Percentiles rank a stretch among this genome's conserved stretches.
Evolutionary conservation across 2,113 vertebrate species (phyloP).

Genomic region (Larimichthys crocea): DNA sequence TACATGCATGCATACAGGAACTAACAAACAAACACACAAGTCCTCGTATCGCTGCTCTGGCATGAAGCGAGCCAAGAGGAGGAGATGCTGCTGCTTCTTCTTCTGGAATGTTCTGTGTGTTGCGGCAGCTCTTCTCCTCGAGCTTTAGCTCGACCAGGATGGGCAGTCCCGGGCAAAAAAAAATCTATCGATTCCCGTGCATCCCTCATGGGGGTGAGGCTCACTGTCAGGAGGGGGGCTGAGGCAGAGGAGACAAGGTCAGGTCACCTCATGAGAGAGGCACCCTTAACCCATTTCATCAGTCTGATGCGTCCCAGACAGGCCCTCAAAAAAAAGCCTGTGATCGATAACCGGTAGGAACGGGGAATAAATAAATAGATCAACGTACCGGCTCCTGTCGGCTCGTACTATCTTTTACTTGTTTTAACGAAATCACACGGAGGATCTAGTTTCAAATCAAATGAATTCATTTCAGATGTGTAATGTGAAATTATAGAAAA

Average conservation of each 20-base stretch:
- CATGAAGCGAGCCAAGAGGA: conserved; percentile 43
- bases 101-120: conserved; percentile 61
- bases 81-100: conserved; percentile 53
- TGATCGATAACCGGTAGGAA: conserved; percentile 61
- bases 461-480: conserved; percentile 16
- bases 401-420: not conserved
- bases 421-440: conserved; percentile 10
- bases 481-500: conserved; percentile 33
- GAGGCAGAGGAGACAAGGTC: conserved; percentile 78
- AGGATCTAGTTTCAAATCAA: conserved; percentile 29
- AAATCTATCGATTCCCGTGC: conserved; percentile 62
- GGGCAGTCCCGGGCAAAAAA: conserved; percentile 58
- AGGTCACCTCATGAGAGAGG: conserved; percentile 72
- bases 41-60: conserved; percentile 38
- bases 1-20: not conserved
- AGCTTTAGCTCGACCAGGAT: conserved; percentile 34
- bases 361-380: conserved; percentile 24
- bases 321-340: conserved; percentile 38
- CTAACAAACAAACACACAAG: conserved; percentile 47
- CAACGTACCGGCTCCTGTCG: not conserved
- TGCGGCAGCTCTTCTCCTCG: conserved; percentile 40
- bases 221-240: conserved; percentile 70
- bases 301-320: conserved; percentile 63
- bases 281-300: conserved; percentile 73
- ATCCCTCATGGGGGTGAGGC: conserved; percentile 63